Base-by-base conservation (phyloP, 2,797 vertebrate species). In the Eleutherodactylus coqui region DNA sequence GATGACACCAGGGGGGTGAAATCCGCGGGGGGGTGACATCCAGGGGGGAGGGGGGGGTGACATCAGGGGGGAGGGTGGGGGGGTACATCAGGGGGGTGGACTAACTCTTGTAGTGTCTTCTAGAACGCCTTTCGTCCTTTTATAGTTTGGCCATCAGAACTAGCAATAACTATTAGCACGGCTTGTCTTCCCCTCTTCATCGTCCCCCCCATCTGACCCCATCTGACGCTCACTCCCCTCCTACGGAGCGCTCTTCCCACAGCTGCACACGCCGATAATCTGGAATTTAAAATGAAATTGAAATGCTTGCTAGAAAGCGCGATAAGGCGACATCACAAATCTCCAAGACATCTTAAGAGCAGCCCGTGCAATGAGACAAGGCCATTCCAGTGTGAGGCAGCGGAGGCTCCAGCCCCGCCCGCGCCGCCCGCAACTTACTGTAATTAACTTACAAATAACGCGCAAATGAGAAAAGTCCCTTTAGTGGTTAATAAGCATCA, bases 401-500 rank as follows among this genome's bases (percentile, higher is more conserved):
- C 11, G 13, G 7, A 62, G 70, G 49, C 24, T 24, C 9, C 69
- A 41, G 47, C 4, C 38, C 45, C 41, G 79, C 43, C 83, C 45
- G 36, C 34, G 5, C 32, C 3, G 32, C 34, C 47, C 47, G 55
- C 17, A n/a, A 41, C 60, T 29, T 1, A 13, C 21, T 49, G 62
- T 80, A 86, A 86, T 86, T 86, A 86, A 76, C 78, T 82, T 17
- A 51, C 69, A 43, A 85, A 85, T 80, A 81, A 75, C 75, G 24
- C 32, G 55, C 32, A 81, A 85, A 85, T 72, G 36, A 64, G 70
- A 49, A 62, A 78, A 32, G 34, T 5, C 5, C 3, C 2, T 29
- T 19, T 24, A 64, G 69, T 43, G 19, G 69, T 24, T 80, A 75
- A 81, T 80, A 85, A 85, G 60, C 51, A 36, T 51, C 55, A 53